A percentile compares a stretch with the other conserved stretches of the same genome.
Evolutionary conservation across 2,888 invertebrate species (phyloP).

Genomic region (Noctua janthina): DNA sequence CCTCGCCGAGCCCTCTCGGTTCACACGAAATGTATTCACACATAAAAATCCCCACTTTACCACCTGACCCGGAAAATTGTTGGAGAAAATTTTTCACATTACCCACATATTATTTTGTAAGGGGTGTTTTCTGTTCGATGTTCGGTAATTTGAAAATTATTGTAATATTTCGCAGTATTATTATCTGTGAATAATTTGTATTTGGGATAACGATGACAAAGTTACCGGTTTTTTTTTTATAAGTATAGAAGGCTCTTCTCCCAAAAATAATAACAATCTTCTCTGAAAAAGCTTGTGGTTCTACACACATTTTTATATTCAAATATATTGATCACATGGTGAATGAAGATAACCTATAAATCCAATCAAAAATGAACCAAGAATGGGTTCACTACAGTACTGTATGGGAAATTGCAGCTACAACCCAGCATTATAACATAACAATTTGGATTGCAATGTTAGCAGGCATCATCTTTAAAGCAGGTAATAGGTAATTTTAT

Average conservation of each 20-base stretch:
- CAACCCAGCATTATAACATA: background rate
- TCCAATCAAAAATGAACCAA: background rate
- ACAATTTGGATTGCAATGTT: background rate
- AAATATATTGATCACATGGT: background rate
- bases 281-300: background rate
- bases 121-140: slow-evolving; percentile 15
- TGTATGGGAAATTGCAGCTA: background rate
- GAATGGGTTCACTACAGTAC: background rate
- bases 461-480: background rate
- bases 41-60: slow-evolving; percentile 47
- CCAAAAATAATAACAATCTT: background rate
- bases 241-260: background rate
- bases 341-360: background rate
- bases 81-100: slow-evolving; percentile 15
- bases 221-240: background rate
- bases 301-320: background rate
- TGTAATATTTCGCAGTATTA: background rate
- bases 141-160: background rate
- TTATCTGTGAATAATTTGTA: background rate
- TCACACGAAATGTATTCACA: slow-evolving; percentile 53
- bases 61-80: slow-evolving; percentile 45
- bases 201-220: background rate
- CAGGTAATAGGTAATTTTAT: background rate
- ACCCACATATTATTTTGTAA: slow-evolving; percentile 24
- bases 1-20: slow-evolving; percentile 17